These are phyloP conservation scores for Piezodorus guildinii DNA, from an alignment of 1,140 invertebrate genomes.

Conservation along the genomic window DNA sequence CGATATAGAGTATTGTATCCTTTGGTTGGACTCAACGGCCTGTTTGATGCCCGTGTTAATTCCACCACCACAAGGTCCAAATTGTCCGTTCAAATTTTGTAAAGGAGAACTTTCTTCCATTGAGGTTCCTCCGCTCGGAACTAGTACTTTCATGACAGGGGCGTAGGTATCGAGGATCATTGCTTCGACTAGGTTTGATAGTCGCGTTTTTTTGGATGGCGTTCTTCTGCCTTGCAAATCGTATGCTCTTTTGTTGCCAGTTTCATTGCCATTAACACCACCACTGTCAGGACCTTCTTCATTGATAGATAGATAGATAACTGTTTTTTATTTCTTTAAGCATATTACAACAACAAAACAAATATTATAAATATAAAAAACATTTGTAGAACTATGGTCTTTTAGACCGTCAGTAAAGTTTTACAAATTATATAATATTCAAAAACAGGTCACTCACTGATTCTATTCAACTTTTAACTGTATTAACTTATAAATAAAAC, in stretches of 20 bases:
- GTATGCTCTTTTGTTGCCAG: not conserved
- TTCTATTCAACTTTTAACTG: no score
- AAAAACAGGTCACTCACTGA: no score
- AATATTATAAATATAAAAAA: no score
- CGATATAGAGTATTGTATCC: slow-evolving; percentile 89
- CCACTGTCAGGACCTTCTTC: slow-evolving; percentile 37
- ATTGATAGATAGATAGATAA: no score
- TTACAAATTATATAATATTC: no score
- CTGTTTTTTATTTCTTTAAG: no score
- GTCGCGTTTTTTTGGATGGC: slow-evolving; percentile 43
- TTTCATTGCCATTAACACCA: slow-evolving; percentile 31
- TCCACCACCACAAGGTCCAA: slow-evolving; percentile 30
- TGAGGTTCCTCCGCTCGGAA: slow-evolving; percentile 39
- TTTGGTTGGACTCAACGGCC: slow-evolving; percentile 54
- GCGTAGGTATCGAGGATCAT: slow-evolving; percentile 82
- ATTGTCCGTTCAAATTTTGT: slow-evolving; percentile 47
- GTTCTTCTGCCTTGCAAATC: slow-evolving; percentile 29
- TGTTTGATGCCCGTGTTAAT: slow-evolving; percentile 45
- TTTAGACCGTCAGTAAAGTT: no score
- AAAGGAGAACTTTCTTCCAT: slow-evolving; percentile 56
- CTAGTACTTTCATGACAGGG: slow-evolving; percentile 74
- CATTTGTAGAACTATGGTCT: no score
- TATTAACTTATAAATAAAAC: no score
- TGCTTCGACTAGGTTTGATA: slow-evolving; percentile 51
- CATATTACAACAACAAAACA: no score